Evolutionary conservation across 2,797 vertebrate species (phyloP), one percentile per base, ranked within the genome.

Genomic region (Carduelis carduelis): DNA sequence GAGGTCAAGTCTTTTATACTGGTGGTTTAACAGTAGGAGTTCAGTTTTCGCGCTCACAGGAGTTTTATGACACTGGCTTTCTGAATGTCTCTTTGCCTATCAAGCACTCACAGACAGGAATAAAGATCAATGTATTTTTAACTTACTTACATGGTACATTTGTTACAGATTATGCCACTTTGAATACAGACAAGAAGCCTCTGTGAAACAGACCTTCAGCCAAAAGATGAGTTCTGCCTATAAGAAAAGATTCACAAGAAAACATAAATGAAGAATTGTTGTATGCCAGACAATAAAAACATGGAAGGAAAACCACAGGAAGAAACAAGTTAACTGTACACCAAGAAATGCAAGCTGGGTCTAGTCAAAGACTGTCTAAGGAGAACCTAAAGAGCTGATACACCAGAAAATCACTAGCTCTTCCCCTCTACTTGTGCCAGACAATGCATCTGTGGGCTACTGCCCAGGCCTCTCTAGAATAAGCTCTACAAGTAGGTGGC

Each of bases 81-180:
- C 66, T 72, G 74, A 80, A 60, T 74, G 79, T 74, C 90, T 56
- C 44, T 85, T 87, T 86, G 57, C 65, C 82, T 93, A 83, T 65
- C 75, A 68, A 93, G 49, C 18, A 71, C 34, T 87, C 86, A 83
- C 52, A 89, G 59, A 44, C 23, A 68, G 75, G 60, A 96, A 64
- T 61, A 94, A 92, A 93, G 83, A 94, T 80, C 71, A 83, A 43
- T 77, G 83, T 74, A 77, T 96, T 95, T 93, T 91, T 87, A 90
- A 91, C 66, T 77, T 87, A 78, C 72, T 95, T 96, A 92, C 68
- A 87, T 57, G 77, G 83, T 94, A 82, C 37, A 89, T 93, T 92
- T 90, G 63, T 94, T 89, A 95, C 83, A 95, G 68, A 89, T 87
- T 39, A 82, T 77, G 35, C 49, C 46, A 60, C 84, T 93, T 28